Base-by-base conservation (phyloP, 2,888 invertebrate genomes). In the Amphipoea oculea region DNA sequence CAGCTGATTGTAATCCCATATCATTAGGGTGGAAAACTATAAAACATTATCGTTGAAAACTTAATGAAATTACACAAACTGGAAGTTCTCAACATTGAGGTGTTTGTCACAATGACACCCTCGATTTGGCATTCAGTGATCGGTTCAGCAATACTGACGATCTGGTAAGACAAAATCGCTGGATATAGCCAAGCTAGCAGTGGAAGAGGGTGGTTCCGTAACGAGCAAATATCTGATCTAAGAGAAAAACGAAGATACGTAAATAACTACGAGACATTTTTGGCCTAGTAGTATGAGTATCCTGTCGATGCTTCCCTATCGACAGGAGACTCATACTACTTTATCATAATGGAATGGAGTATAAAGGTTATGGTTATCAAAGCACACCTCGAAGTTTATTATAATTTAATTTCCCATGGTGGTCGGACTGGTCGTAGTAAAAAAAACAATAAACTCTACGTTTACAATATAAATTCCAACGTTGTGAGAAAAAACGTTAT, bases 401-500 rank as follows among this genome's bases (percentile, higher is more conserved):
- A 36, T 70, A 84, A 76, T 80, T 71, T 40, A 40, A 76, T 60
- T 81, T 69, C 68, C 17, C 76, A 81, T 70, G 65, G 54, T 66
- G n/a, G 17, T 62, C 12, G 36, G 23, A 12, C 17, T n/a, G 17
- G 12, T 74, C 12, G 4, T 17, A 70, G 14, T 57, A 45, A 62
- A 73, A 72, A 73, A 82, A 67, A 85, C 63, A 71, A 80, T 63
- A 71, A 76, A 71, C 48, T 36, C 20, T 14, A 40, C 45, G 68
- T 65, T 65, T 73, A 62, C 69, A 85, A 66, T 73, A 85, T 14
- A 70, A 70, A 77, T 80, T 71, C 45, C 48, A 45, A 73, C 70
- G 57, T 40, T 76, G 65, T 70, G 72, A 82, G 81, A 84, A 79
- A 85, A 36, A 67, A 45, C 4, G 4, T n/a, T 65, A 67, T 82